Conservation (phyloP, 2,797 vertebrate genomes). For the Syngnathus acus region DNA sequence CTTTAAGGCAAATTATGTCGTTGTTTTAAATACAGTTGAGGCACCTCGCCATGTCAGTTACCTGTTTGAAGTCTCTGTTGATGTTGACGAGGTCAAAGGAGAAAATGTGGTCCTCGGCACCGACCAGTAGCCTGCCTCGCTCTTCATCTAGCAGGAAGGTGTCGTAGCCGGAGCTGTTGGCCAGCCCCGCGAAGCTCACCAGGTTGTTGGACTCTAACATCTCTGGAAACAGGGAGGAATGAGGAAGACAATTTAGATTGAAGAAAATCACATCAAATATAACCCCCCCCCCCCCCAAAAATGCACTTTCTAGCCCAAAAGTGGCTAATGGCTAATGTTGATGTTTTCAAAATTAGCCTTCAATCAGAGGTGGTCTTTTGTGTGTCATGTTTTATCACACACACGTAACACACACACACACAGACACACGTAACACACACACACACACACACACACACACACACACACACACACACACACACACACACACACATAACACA, state of each 20-base stretch:
- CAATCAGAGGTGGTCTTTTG: background rate
- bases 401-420: constrained; percentile 3
- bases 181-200: constrained; percentile 83
- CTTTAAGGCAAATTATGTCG: too few species aligned
- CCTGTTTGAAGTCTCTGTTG: constrained; percentile 90
- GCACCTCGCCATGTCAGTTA: constrained; percentile 36
- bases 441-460: constrained; percentile 30
- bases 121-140: constrained; percentile 85
- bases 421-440: too few species aligned
- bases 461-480: constrained; percentile 33
- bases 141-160: constrained; percentile 95
- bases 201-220: constrained; percentile 94
- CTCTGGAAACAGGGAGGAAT: constrained; percentile 67
- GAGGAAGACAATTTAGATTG: background rate
- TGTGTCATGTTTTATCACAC: constrained; percentile 7
- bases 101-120: constrained; percentile 95
- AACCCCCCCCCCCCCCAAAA: too few species aligned
- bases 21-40: too few species aligned
- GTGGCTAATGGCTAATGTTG: background rate
- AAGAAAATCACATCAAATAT: too few species aligned
- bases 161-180: constrained; percentile 93
- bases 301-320: too few species aligned
- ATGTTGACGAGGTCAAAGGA: constrained; percentile 95
- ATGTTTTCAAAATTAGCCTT: background rate
- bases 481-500: constrained; percentile 28